phyloP scores from a whole-genome alignment of 2,113 vertebrate genomes.

The Phycodurus eques region DNA sequence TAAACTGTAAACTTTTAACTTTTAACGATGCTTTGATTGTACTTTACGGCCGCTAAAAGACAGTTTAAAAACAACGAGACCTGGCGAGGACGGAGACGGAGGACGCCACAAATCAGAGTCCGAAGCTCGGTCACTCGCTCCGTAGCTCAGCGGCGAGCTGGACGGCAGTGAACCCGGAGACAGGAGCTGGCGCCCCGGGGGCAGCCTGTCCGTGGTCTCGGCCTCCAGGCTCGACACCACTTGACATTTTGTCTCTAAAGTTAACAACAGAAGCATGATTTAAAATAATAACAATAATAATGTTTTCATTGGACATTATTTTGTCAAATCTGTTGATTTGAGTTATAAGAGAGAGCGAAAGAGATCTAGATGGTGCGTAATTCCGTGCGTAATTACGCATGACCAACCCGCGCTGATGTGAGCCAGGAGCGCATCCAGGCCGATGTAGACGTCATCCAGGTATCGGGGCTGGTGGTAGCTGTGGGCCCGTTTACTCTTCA shows the following conservation, averaged over 20 bases:
- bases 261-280: neutral
- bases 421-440: constrained; percentile 74
- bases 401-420: constrained; percentile 81
- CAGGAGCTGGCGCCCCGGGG: constrained; percentile 66
- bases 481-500: constrained; percentile 96
- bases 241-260: constrained; percentile 57
- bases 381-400: constrained; percentile 46
- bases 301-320: neutral
- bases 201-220: constrained; percentile 56
- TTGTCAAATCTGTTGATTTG: neutral
- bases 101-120: constrained; percentile 91
- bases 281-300: neutral
- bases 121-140: constrained; percentile 78
- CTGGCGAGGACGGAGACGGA: constrained; percentile 90
- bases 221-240: constrained; percentile 48
- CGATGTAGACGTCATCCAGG: constrained; percentile 78
- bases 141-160: constrained; percentile 82
- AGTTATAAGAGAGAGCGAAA: too few species aligned
- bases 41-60: neutral
- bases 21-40: too few species aligned
- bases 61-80: constrained; percentile 49
- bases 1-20: neutral
- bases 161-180: constrained; percentile 70
- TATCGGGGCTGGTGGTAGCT: constrained; percentile 94
- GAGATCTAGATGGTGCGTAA: neutral